Conservation (phyloP, 2,888 invertebrate genomes). For the Hirtodrosophila confusa region DNA sequence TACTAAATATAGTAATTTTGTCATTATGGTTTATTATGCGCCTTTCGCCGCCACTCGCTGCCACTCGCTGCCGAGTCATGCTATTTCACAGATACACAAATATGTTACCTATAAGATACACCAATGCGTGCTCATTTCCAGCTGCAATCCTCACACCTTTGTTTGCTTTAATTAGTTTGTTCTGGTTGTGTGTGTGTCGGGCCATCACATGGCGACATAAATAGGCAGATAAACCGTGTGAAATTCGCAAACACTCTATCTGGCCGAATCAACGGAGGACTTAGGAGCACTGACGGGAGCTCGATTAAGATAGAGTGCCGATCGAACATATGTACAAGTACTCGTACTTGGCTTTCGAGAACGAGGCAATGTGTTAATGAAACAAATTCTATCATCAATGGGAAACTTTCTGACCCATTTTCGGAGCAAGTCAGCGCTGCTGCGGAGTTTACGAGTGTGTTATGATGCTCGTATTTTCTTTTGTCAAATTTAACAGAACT, state of each 20-base stretch:
- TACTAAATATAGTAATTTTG: constrained; percentile 77
- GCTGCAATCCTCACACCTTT: constrained; percentile 58
- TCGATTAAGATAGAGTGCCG: constrained; percentile 11
- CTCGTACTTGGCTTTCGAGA: not conserved
- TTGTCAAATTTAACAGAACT: constrained; percentile 34
- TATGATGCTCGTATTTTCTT: constrained; percentile 30
- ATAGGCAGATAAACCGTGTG: constrained; percentile 32
- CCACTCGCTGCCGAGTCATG: constrained; percentile 41
- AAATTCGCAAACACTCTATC: constrained; percentile 3
- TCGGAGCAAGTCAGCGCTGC: constrained; percentile 4
- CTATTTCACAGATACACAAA: constrained; percentile 31
- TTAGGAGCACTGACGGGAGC: constrained; percentile 8
- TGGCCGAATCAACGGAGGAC: not conserved
- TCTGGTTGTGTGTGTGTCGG: constrained; percentile 24
- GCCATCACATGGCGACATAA: constrained; percentile 4
- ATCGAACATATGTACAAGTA: constrained; percentile 13
- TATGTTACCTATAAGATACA: not conserved
- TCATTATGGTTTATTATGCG: constrained; percentile 71
- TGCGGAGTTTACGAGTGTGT: not conserved
- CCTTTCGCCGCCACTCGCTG: constrained; percentile 58
- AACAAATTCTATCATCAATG: constrained; percentile 51
- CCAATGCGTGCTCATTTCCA: constrained; percentile 52
- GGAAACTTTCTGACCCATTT: constrained; percentile 62
- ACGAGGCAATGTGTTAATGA: constrained; percentile 56
- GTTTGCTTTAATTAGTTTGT: constrained; percentile 49